Evolutionary conservation across 2,113 vertebrate genomes (phyloP), one percentile per base, ranked within the genome.

Genomic region (Nesogale talazaci): DNA sequence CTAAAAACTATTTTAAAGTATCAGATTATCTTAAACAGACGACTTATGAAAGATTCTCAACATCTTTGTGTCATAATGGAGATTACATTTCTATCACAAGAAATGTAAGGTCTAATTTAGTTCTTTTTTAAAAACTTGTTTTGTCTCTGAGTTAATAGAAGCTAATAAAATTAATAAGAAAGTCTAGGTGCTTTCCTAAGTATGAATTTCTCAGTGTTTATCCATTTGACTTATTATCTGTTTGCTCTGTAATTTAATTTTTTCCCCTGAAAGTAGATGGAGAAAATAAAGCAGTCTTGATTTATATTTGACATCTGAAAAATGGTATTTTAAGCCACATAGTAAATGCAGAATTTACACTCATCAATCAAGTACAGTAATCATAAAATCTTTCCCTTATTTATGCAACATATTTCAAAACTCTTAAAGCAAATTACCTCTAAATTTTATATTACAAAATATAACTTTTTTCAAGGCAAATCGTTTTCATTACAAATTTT

Each of bases 361-460:
- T 52, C 20, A 61, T 94, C 63, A 91, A 57, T 90, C 65, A 91
- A 57, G 22, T 74, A 52, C 14, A 52, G 46, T 52, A 11, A 52
- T 52, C 14, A 9, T 52, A 52, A 52, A 52, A 52, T 52, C 46
- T 7, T 52, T 11, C 46, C 46, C 46, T 12, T 52, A 52, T 12
- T 52, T 52, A 52, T 6, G 46, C 14, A 52, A 52, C 46, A 52
- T 52, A 77, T 72, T 90, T 94, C 27, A 65, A 56, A 20, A 92
- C 94, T 94, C 15, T 90, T 83, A 94, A 94, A 86, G 12, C 59
- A 88, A 76, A 86, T 82, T 82, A 22, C 76, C 52, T 80, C 27
- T 92, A 83, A 81, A 70, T 86, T 90, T 52, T 52, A 52, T 52
- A 52, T 7, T 6, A 81, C 0, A 52, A 23, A 86, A 38, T 81